Percentiles rank a stretch among this genome's conserved stretches.
Conservation (phyloP, 2,888 invertebrate genomes). For the Deilephila elpenor region DNA sequence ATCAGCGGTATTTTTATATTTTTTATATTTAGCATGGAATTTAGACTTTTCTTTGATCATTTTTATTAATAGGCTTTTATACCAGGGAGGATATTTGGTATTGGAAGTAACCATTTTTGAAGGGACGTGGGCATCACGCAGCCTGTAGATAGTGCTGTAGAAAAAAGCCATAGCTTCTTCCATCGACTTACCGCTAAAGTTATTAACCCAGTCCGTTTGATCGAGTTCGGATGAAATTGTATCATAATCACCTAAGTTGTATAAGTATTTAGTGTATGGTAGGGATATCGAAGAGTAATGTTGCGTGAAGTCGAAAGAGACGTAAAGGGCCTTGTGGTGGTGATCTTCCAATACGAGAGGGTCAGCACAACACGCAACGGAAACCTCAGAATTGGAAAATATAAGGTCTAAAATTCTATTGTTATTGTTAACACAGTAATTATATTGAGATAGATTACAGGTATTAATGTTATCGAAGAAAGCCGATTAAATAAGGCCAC, state of each 20-base stretch:
- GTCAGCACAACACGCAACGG: not conserved
- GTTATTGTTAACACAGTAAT: constrained; percentile 31
- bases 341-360: constrained; percentile 29
- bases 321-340: constrained; percentile 22
- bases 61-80: constrained; percentile 31
- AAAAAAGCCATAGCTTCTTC: constrained; percentile 30
- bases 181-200: constrained; percentile 1
- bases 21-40: constrained; percentile 30
- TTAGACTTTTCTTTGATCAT: constrained; percentile 35
- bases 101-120: constrained; percentile 14
- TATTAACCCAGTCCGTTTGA: constrained; percentile 21
- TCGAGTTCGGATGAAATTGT: constrained; percentile 24
- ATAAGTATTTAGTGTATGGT: constrained; percentile 20
- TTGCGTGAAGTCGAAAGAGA: constrained; percentile 18
- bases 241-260: constrained; percentile 19
- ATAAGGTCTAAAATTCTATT: constrained; percentile 33
- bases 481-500: not conserved
- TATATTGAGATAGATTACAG: constrained; percentile 32
- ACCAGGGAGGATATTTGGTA: constrained; percentile 30
- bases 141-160: not conserved
- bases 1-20: constrained; percentile 31
- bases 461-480: constrained; percentile 28
- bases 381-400: constrained; percentile 16
- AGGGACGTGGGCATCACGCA: constrained; percentile 20
- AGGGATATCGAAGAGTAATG: not conserved